Base-by-base conservation (phyloP, 2,113 vertebrate genomes). In the Strigops habroptila region DNA sequence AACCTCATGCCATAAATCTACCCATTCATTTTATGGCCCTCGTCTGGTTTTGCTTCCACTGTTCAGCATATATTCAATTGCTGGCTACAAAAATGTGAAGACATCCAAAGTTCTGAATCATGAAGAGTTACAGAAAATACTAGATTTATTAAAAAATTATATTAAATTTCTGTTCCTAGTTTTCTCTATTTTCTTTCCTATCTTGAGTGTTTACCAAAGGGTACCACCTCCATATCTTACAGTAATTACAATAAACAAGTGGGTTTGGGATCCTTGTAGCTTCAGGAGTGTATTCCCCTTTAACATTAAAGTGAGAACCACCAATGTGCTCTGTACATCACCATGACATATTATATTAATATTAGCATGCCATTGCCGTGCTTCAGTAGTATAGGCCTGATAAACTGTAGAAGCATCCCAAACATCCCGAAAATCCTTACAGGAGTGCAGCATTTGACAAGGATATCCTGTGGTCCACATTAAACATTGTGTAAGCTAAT, bases 401-500 rank as follows among this genome's bases (percentile, higher is more conserved):
- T 60, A 93, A 93, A 31, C 44, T 12, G 37, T 60, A 53, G 43
- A n/a, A 75, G 31, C 44, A 82, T 62, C 51, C 31, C 78, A 83
- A 62, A 76, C 27, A 49, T 41, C 48, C 60, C 91, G 24, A 49
- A 88, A 83, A 64, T 52, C 33, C 17, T 73, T 82, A 48, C 18
- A 64, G 24, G 86, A 84, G 28, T 82, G 24, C 59, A 75, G 35
- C 46, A 18, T 52, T 92, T 77, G 71, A 71, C 31, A 64, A 49
- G 91, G 43, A 51, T 89, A 65, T 60, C 44, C 86, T 84, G 52
- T 12, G 17, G 41, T 67, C 37, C 44, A 82, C 68, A 73, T 23
- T 67, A 89, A 94, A 60, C 24, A 44, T 91, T 87, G 49, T 35
- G 92, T 90, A 93, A 35, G 30, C 71, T 85, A 94, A 85, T 84